phyloP scores from a whole-genome alignment of 2,888 invertebrate species.

The Drosophila prolongata region DNA sequence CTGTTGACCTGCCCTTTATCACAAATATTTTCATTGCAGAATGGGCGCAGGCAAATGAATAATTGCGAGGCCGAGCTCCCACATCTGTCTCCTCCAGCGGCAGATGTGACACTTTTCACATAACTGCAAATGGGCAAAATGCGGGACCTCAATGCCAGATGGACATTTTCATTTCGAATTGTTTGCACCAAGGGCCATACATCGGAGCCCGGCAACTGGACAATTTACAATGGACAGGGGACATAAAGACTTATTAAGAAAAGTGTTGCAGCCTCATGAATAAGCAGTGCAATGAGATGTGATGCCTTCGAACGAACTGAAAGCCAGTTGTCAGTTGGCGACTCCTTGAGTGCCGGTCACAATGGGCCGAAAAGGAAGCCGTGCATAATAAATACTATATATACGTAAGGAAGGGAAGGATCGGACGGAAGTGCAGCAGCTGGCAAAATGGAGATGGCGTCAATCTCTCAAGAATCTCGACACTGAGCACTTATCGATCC shows the following conservation, averaged over 20 bases:
- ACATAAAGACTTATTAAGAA: constrained; percentile 42
- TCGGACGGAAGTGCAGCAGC: constrained; percentile 16
- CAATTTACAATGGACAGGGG: constrained; percentile 28
- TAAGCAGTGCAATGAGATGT: constrained; percentile 45
- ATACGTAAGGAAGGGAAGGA: neutral
- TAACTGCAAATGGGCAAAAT: constrained; percentile 36
- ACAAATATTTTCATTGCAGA: constrained; percentile 55
- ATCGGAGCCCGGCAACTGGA: constrained; percentile 22
- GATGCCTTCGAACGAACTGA: constrained; percentile 22
- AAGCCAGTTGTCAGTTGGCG: constrained; percentile 41
- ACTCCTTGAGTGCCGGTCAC: constrained; percentile 38
- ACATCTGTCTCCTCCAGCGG: constrained; percentile 41
- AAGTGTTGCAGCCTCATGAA: constrained; percentile 50
- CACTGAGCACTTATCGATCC: neutral
- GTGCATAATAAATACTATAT: neutral
- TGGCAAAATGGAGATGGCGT: constrained; percentile 16
- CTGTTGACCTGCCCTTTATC: constrained; percentile 42
- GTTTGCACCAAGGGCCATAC: constrained; percentile 24
- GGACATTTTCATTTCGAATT: constrained; percentile 40
- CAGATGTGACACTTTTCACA: constrained; percentile 49
- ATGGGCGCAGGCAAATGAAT: constrained; percentile 66
- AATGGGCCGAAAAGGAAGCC: neutral
- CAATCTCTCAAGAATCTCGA: constrained; percentile 22
- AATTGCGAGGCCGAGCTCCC: constrained; percentile 39
- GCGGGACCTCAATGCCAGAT: constrained; percentile 43